Percentiles rank a stretch among this genome's conserved stretches.
These are phyloP conservation scores for Siderastrea siderea DNA, from an alignment of 92 coral and sea anemone genomes.

Conservation along the genomic window DNA sequence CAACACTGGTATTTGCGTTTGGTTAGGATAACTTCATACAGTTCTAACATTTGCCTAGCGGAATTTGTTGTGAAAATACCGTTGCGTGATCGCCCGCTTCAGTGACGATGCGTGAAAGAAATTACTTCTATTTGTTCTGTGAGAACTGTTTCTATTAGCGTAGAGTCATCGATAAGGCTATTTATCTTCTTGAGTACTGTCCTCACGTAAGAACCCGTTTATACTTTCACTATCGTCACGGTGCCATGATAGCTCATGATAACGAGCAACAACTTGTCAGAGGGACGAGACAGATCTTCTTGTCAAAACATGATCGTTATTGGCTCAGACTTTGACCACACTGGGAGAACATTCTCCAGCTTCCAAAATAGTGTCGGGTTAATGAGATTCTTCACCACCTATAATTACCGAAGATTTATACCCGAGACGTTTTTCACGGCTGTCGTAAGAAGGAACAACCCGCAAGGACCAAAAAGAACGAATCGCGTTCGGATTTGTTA, in stretches of 20 bases:
- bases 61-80: conserved; percentile 10
- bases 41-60: background rate
- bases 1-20: background rate
- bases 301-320: conserved; percentile 28
- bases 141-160: conserved; percentile 51
- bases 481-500: conserved; percentile 16
- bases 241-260: conserved; percentile 62
- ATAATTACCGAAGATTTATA: conserved; percentile 41
- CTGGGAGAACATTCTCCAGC: conserved; percentile 34
- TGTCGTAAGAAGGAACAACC: conserved; percentile 11
- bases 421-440: conserved; percentile 29
- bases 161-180: conserved; percentile 81
- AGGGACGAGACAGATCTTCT: background rate
- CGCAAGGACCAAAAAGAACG: conserved; percentile 18
- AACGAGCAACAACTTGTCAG: conserved; percentile 15
- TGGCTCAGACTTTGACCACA: conserved; percentile 36
- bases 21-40: background rate
- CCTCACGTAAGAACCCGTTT: conserved; percentile 68
- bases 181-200: conserved; percentile 77
- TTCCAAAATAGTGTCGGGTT: conserved; percentile 32
- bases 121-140: conserved; percentile 35
- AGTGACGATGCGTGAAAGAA: conserved; percentile 38
- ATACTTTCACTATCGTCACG: conserved; percentile 29
- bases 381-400: conserved; percentile 48
- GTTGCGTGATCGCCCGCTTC: conserved; percentile 53